Base-by-base conservation (phyloP, 2,113 vertebrate genomes). In the Regulus satrapa region DNA sequence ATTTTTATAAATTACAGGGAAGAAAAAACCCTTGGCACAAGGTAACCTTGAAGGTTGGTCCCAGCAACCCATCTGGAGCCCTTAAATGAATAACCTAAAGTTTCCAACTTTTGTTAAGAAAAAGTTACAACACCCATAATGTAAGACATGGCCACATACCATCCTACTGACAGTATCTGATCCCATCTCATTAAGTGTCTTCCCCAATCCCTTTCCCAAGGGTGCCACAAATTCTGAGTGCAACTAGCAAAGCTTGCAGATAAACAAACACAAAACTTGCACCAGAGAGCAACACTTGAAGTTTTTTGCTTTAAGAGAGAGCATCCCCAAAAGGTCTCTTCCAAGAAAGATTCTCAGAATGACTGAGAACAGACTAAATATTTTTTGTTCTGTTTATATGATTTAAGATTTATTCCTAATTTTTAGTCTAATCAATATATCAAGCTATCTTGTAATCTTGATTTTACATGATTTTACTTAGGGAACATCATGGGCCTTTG, bases 11-110 rank as follows among this genome's bases (percentile, higher is more conserved):
- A 85, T 74, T 85, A 91, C 49, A 89, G 49, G 69, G 67, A 86
- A 94, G 54, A 67, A 83, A 62, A 93, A 95, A 58, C 10, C 79
- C 66, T 81, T 73, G 83, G 78, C 73, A 92, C 52, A n/a, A 54
- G 36, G 41, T 7, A 4, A 67, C 51, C 31, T 77, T 86, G 10
- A 91, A 93, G 87, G 72, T 88, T 89, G 85, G 61, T 69, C 76
- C 82, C 68, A 73, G 31, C 48, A n/a, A n/a, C n/a, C n/a, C n/a
- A 74, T 77, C 43, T 92, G 75, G 55, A 80, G 79, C 40, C 85
- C 72, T 94, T 93, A 96, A 90, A 86, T 68, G 36, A 24, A 92
- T 90, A 95, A 86, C 48, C 79, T 72, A 6, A 9, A 56, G 48
- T 93, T 92, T 74, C 32, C 54, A 74, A 41, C 55, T 81, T 85